Base-by-base conservation (phyloP, 2,113 vertebrate genomes). In the Corythornis vintsioides region DNA sequence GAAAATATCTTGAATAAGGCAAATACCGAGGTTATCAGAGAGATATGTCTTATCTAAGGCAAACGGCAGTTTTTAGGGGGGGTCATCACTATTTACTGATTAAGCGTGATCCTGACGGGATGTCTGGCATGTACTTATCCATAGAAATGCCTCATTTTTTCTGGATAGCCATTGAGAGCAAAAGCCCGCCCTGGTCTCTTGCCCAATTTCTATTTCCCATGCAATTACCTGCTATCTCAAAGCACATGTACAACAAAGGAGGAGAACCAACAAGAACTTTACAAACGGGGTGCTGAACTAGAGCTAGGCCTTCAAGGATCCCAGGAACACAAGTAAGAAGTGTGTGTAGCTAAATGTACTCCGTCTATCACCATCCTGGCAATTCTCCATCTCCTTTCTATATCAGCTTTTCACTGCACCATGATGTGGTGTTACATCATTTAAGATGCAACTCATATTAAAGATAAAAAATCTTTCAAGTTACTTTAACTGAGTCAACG, bases 11-110 rank as follows among this genome's bases (percentile, higher is more conserved):
- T 43, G 83, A 76, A 84, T 42, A 90, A 89, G 64, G 88, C 90
- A 96, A 96, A 96, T 94, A 95, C 48, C 73, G 59, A 96, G 89
- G 90, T 97, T 95, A 96, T 96, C 95, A 76, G 89, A 65, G 59
- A 91, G 95, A 94, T 90, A 95, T 43, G 93, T 94, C 82, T 93
- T 95, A 94, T 94, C 92, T 87, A 69, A 92, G 83, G 67, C 60
- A 76, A 93, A 75, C 66, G 88, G 87, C 67, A 80, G 70, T 86
- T 94, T 94, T 93, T 94, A 89, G 47, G 79, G 15, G 15, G 63
- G 82, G 92, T 90, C 95, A 92, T 94, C 84, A 53, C 57, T 86
- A 48, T 93, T 93, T 50, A 89, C 88, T 88, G 72, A 91, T 93
- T 89, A 94, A 95, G 79, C 50, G 67, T 0, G 9, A 85, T 89